Base-by-base conservation (phyloP, 1,140 invertebrate genomes). In the Monochamus saltuarius region DNA sequence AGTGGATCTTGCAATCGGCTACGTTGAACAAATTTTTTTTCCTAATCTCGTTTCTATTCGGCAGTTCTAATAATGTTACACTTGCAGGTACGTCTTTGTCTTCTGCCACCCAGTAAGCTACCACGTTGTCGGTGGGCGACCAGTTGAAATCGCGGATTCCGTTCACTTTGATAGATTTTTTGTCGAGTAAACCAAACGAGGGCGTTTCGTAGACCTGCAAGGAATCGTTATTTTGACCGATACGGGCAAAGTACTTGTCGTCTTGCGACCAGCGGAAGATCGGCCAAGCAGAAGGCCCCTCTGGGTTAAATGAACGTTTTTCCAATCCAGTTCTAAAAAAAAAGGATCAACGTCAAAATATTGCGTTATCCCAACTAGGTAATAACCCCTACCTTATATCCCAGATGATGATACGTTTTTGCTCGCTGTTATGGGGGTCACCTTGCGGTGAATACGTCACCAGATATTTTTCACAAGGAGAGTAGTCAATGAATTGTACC, bases 71-170 rank as follows among this genome's bases (percentile, higher is more conserved):
- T 1, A 95, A 81, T 0, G 89, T 92, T 4, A 94, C 91, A 67
- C 90, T 81, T 9, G 92, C 91, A 35, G 91, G 92, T 4, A 95
- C 92, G 66, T 90, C 91, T 74, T 95, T 94, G 70, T 98, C 91
- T 80, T 99, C 97, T 13, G 94, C 93, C n/a, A 98, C 93, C 95
- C 97, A 99, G 75, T 98, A 99, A 4, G 95, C 95, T 34, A 99
- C 84, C 29, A 95, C 84, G 73, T 98, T 98, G 72, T 98, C 94
- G 9, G 94, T 94, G 0, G 98, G 97, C 11, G 95, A 98, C 97
- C 97, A 99, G 65, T 89, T 90, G 77, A 99, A 99, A 74, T 98
- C 95, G 65, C 90, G 85, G 47, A 98, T 93, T 37, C 92, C 94
- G 7, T 86, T 82, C 22, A 97, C 91, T 75, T 96, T 97, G 51